These are phyloP conservation scores for Lutjanus argentimaculatus DNA, from an alignment of 2,797 vertebrate genomes.

Conservation along the genomic window DNA sequence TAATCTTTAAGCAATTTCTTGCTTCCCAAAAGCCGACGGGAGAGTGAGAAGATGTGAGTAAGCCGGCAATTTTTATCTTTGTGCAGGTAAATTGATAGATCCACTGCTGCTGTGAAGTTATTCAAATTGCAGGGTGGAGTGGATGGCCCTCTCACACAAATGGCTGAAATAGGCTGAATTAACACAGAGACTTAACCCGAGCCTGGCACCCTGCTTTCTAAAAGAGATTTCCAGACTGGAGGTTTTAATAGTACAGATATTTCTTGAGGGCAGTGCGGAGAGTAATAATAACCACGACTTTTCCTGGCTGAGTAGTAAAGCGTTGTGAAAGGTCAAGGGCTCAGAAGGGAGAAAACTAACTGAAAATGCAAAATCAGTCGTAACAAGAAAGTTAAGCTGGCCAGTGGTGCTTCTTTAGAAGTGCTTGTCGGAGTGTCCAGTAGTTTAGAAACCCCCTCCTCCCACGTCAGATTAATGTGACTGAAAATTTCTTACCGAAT, in stretches of 20 bases:
- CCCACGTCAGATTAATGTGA: not conserved
- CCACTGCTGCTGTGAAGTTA: slow-evolving; percentile 9
- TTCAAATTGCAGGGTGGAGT: slow-evolving; percentile 13
- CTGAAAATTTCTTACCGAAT: not conserved
- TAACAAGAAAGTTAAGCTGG: not conserved
- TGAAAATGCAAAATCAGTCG: slow-evolving; percentile 6
- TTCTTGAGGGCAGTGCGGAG: not conserved
- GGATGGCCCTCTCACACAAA: slow-evolving; percentile 9
- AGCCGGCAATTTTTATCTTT: slow-evolving; percentile 45
- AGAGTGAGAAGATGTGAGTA: slow-evolving; percentile 34
- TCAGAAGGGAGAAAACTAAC: not conserved
- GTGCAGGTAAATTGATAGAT: slow-evolving; percentile 51
- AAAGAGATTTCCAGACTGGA: not conserved
- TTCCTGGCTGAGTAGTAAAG: not conserved
- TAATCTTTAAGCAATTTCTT: slow-evolving; percentile 69
- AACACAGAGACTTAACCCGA: not conserved
- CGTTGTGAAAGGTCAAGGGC: not conserved
- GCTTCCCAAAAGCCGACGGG: slow-evolving; percentile 32
- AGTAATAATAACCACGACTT: not conserved
- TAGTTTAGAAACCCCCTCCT: not conserved
- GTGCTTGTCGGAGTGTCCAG: not conserved
- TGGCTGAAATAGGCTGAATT: slow-evolving; percentile 21
- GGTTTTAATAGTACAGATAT: not conserved
- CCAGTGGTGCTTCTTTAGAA: not conserved
- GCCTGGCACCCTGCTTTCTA: not conserved